Evolutionary conservation across 2,888 invertebrate genomes (phyloP).

Genomic region (Bembecia ichneumoniformis): DNA sequence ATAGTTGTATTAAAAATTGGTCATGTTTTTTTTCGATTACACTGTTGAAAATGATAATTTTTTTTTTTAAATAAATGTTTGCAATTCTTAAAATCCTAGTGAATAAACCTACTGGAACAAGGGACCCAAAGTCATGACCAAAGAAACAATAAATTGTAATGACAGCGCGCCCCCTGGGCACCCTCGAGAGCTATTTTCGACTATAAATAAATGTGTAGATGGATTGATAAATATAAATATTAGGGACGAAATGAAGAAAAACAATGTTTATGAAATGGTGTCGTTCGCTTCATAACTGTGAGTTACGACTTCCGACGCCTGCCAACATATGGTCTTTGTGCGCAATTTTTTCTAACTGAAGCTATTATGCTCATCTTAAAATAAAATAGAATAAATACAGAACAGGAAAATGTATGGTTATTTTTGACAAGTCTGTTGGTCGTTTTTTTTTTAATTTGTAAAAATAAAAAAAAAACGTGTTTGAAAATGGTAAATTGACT

Average conservation of each 20-base stretch:
- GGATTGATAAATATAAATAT: slow-evolving; percentile 74
- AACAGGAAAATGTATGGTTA: no score
- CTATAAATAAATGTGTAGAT: slow-evolving; percentile 73
- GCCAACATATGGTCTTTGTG: slow-evolving; percentile 57
- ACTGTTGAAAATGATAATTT: no score
- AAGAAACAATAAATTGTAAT: slow-evolving; percentile 70
- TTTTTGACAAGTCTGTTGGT: no score
- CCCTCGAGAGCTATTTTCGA: slow-evolving; percentile 67
- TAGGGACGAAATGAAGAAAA: slow-evolving; percentile 71
- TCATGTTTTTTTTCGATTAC: no score
- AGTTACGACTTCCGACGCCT: slow-evolving; percentile 71
- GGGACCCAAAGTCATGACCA: slow-evolving; percentile 55
- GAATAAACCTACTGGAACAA: slow-evolving; percentile 27
- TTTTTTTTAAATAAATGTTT: no score
- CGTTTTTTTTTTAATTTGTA: no score
- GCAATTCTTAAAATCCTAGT: slow-evolving; percentile 36
- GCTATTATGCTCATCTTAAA: slow-evolving; percentile 20
- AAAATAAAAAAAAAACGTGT: no score
- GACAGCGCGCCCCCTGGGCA: slow-evolving; percentile 60
- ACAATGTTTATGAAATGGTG: slow-evolving; percentile 73
- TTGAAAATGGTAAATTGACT: no score
- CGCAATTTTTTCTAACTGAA: slow-evolving; percentile 52
- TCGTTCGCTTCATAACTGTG: slow-evolving; percentile 71
- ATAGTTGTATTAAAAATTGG: no score
- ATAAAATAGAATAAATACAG: slow-evolving; percentile 17